Conservation (phyloP, 2,113 vertebrate genomes). For the Ibidorhyncha struthersii region DNA sequence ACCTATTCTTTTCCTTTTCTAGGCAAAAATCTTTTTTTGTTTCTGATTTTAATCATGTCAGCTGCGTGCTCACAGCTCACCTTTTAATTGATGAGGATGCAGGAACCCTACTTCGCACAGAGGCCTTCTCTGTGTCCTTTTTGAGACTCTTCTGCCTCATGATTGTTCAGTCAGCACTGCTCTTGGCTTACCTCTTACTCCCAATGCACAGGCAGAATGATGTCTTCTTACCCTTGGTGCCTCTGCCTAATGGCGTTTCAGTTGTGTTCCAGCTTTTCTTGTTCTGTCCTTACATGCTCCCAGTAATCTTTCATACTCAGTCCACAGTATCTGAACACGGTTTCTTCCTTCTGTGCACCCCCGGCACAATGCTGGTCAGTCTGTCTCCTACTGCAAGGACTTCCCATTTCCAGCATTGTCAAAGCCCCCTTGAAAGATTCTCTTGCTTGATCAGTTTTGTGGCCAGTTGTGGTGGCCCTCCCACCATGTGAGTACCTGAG, state of each 20-base stretch:
- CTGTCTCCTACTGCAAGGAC: background rate
- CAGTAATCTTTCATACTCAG: background rate
- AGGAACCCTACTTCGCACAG: background rate
- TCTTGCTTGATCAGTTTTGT: background rate
- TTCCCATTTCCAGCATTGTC: background rate
- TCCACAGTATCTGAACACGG: background rate
- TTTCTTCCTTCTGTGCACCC: background rate
- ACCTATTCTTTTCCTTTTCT: background rate
- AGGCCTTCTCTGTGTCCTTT: background rate
- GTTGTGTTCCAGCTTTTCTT: background rate
- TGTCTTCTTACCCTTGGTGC: background rate
- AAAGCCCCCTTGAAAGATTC: background rate
- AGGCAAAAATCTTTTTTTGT: background rate
- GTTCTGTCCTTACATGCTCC: background rate
- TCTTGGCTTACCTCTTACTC: background rate
- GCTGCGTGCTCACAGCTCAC: background rate
- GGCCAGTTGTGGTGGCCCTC: background rate
- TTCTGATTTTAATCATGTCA: background rate
- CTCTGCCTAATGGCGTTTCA: background rate
- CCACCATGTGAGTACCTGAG: background rate
- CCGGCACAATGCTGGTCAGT: accelerated
- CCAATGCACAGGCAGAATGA: background rate
- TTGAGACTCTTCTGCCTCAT: background rate
- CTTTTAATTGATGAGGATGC: background rate
- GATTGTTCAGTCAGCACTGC: background rate